Conservation (phyloP, 2,113 vertebrate genomes). For the Eulacestoma nigropectus region DNA sequence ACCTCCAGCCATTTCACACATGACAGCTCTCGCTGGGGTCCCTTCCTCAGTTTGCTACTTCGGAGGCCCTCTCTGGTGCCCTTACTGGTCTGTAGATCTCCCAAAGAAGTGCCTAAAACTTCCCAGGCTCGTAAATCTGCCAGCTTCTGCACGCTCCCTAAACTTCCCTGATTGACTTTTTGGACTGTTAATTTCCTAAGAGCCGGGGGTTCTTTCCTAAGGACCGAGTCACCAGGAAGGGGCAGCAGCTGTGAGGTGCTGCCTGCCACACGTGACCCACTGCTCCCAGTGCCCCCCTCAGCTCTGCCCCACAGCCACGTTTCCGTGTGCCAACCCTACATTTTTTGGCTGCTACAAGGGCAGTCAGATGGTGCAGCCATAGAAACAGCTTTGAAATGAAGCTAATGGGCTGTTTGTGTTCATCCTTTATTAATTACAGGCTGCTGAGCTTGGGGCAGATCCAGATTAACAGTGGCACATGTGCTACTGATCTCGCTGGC, state of each 20-base stretch:
- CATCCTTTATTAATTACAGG: slow-evolving; percentile 38
- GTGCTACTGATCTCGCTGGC: not conserved
- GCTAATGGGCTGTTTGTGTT: slow-evolving; percentile 14
- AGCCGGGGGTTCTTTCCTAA: not conserved
- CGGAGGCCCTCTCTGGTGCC: not conserved
- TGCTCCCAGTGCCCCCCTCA: not conserved
- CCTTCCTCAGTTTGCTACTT: not conserved
- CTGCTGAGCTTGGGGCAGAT: not conserved
- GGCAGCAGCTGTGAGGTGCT: not conserved
- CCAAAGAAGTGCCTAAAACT: not conserved
- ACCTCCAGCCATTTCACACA: not conserved
- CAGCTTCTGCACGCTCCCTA: not conserved
- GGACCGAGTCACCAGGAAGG: not conserved
- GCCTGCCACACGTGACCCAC: not conserved
- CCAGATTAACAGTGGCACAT: not conserved
- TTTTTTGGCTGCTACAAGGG: not conserved
- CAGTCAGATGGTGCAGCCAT: not conserved
- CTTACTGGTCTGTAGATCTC: not conserved
- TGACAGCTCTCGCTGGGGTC: not conserved
- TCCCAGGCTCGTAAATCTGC: slow-evolving; percentile 39
- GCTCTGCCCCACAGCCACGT: not conserved
- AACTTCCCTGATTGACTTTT: slow-evolving; percentile 1
- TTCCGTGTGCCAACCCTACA: not conserved
- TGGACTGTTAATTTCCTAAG: not conserved
- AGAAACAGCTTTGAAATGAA: slow-evolving; percentile 9